Evolutionary conservation across 2,888 invertebrate genomes (phyloP).

Genomic region (Rhorus exstirpatorius): DNA sequence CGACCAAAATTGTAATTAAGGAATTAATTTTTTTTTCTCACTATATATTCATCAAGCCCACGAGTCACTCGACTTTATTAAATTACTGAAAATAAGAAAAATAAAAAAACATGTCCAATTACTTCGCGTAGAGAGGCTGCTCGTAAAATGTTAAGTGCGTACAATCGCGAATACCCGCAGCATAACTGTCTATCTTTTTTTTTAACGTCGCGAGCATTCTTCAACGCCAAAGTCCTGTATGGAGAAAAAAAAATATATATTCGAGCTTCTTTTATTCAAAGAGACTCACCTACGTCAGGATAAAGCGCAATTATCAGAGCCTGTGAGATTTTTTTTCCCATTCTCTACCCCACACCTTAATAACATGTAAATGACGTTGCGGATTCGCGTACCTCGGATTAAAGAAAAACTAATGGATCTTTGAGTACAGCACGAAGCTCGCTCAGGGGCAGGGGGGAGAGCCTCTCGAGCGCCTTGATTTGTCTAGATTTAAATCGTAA

Average conservation of each 20-base stretch:
- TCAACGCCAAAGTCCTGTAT: constrained; percentile 21
- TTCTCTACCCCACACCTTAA: constrained; percentile 54
- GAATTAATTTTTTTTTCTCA: no score
- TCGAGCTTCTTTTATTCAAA: neutral
- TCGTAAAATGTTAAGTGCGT: neutral
- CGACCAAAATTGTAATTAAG: no score
- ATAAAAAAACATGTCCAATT: neutral
- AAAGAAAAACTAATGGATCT: constrained; percentile 71
- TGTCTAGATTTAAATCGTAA: constrained; percentile 55
- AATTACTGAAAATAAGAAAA: no score
- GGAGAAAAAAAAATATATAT: neutral
- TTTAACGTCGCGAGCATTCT: neutral
- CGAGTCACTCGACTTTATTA: neutral
- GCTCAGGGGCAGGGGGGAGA: constrained; percentile 9
- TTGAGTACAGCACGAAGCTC: constrained; percentile 62
- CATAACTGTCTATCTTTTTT: neutral
- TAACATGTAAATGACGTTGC: constrained; percentile 69
- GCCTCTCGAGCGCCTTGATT: constrained; percentile 41
- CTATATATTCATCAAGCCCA: neutral
- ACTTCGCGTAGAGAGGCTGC: neutral
- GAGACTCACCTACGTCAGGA: constrained; percentile 12
- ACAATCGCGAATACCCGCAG: neutral
- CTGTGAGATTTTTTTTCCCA: constrained; percentile 4
- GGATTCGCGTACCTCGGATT: constrained; percentile 67
- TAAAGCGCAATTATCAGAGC: constrained; percentile 8